These are phyloP conservation scores for Nyleta sp. DNA, from an alignment of 2,888 invertebrate genomes.

Conservation along the genomic window DNA sequence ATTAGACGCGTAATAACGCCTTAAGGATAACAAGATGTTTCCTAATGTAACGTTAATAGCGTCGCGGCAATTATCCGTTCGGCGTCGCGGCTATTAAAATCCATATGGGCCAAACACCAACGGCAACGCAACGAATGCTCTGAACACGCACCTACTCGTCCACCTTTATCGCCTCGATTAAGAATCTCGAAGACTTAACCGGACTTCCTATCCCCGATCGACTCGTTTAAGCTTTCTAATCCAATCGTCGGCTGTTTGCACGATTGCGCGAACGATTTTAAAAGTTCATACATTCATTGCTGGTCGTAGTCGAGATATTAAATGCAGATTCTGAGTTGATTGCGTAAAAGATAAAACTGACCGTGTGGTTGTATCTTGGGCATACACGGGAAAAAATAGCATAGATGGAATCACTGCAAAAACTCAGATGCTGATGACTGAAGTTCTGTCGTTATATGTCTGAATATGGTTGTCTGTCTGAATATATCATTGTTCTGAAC, in stretches of 20 bases:
- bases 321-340: no score
- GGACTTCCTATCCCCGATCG: slow-evolving; percentile 25
- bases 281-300: slow-evolving; percentile 14
- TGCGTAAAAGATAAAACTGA: no score
- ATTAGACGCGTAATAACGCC: slow-evolving; percentile 80
- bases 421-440: no score
- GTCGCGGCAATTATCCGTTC: slow-evolving; percentile 78
- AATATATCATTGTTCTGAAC: no score
- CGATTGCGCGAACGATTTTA: slow-evolving; percentile 8
- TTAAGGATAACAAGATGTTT: slow-evolving; percentile 81
- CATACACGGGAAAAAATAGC: no score
- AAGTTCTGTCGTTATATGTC: no score
- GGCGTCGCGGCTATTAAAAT: slow-evolving; percentile 71
- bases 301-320: no score
- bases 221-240: slow-evolving; percentile 30
- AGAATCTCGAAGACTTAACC: slow-evolving; percentile 44
- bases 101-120: slow-evolving; percentile 62
- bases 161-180: slow-evolving; percentile 51
- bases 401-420: no score
- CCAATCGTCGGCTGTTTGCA: background rate
- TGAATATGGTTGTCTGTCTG: no score
- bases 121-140: slow-evolving; percentile 28
- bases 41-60: slow-evolving; percentile 79
- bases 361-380: no score
- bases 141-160: no score